phyloP scores from a whole-genome alignment of 2,797 vertebrate species.

The Eulemur mongoz region DNA sequence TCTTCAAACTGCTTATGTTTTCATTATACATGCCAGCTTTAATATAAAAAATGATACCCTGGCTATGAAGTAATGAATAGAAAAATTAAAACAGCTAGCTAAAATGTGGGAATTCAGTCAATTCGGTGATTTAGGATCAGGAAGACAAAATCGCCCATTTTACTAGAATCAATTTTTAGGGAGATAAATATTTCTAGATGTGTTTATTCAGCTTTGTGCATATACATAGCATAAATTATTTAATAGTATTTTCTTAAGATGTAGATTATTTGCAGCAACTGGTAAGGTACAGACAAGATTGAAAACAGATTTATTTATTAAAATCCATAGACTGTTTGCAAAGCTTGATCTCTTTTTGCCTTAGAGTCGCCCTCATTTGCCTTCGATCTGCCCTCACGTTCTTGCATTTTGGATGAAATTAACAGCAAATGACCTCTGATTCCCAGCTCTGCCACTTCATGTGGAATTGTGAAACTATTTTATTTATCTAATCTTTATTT shows the following conservation, averaged over 20 bases:
- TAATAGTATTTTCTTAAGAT: not conserved
- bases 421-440: not conserved
- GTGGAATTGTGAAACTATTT: not conserved
- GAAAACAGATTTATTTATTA: not conserved
- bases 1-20: not conserved
- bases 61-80: slow-evolving; percentile 30
- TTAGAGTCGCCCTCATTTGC: not conserved
- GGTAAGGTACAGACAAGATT: not conserved
- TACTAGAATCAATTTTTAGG: not conserved
- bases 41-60: not conserved
- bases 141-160: not conserved
- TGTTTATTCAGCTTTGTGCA: not conserved
- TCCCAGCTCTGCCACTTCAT: not conserved
- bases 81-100: not conserved
- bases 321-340: not conserved
- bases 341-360: not conserved
- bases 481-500: not conserved
- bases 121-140: not conserved
- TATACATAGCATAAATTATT: not conserved
- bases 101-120: not conserved
- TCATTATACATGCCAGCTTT: not conserved
- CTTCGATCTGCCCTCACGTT: not conserved
- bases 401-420: slow-evolving; percentile 12
- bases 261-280: not conserved
- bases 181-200: not conserved